These are phyloP conservation scores for Papilio gigon DNA, from an alignment of 2,888 invertebrate genomes.

Conservation along the genomic window DNA sequence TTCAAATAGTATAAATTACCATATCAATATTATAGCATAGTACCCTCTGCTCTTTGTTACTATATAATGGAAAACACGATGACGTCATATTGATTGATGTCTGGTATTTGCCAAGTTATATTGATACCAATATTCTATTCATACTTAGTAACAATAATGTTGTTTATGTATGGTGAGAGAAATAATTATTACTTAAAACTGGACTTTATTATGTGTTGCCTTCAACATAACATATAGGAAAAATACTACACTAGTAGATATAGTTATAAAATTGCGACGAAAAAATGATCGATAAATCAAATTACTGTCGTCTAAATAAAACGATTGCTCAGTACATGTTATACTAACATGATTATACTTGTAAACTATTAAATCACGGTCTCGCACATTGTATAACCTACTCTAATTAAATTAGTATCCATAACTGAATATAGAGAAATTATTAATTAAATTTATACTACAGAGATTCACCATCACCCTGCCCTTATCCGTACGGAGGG, in stretches of 20 bases:
- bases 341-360: not conserved
- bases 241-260: no score
- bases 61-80: slow-evolving; percentile 11
- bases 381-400: slow-evolving; percentile 11
- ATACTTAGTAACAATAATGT: slow-evolving; percentile 2
- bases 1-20: not conserved
- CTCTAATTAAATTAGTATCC: slow-evolving; percentile 10
- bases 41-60: not conserved
- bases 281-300: no score
- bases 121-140: no score
- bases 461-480: no score
- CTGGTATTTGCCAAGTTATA: not conserved
- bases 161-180: no score
- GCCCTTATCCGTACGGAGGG: no score
- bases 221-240: no score
- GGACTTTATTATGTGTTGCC: no score
- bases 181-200: no score
- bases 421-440: slow-evolving; percentile 14
- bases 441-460: slow-evolving; percentile 6
- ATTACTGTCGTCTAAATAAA: no score
- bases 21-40: not conserved
- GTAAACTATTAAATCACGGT: slow-evolving; percentile 12
- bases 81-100: not conserved
- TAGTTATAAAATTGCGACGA: no score
- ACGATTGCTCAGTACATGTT: not conserved